phyloP scores from a whole-genome alignment of 2,888 invertebrate genomes.

The Lasioglossum oenotherae region DNA sequence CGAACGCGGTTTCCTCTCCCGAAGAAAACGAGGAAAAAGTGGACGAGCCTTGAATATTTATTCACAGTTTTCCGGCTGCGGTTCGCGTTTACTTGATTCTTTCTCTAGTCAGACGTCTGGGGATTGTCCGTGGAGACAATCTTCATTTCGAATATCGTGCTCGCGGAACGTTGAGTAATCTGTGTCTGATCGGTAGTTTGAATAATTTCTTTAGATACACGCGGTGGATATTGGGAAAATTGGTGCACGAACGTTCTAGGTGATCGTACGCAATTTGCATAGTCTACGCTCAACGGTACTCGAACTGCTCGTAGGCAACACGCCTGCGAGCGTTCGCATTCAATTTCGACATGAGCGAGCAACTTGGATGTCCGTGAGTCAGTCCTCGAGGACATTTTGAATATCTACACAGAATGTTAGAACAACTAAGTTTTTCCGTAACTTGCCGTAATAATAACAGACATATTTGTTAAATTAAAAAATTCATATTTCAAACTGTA shows the following conservation, averaged over 20 bases:
- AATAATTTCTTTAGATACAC: slow-evolving; percentile 18
- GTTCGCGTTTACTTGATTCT: slow-evolving; percentile 57
- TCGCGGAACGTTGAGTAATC: slow-evolving; percentile 24
- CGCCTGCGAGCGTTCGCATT: background rate
- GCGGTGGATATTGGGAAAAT: background rate
- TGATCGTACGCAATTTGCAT: background rate
- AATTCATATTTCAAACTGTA: background rate
- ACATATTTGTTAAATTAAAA: background rate
- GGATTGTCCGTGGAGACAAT: slow-evolving; percentile 39
- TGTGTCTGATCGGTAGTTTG: background rate
- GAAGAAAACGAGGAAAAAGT: slow-evolving; percentile 40
- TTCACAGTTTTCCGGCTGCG: slow-evolving; percentile 63
- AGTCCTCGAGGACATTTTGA: background rate
- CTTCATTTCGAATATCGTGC: slow-evolving; percentile 35
- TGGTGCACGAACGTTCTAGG: background rate
- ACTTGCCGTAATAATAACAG: background rate
- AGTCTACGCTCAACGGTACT: background rate
- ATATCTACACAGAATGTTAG: background rate
- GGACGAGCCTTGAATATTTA: slow-evolving; percentile 70
- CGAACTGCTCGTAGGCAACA: background rate
- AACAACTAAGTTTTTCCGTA: background rate
- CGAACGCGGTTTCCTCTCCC: slow-evolving; percentile 37
- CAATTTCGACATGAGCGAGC: background rate
- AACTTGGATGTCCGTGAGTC: background rate
- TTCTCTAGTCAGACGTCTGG: slow-evolving; percentile 42